These are phyloP conservation scores for Noctilio leporinus DNA, from an alignment of 2,113 vertebrate genomes.

Conservation along the genomic window DNA sequence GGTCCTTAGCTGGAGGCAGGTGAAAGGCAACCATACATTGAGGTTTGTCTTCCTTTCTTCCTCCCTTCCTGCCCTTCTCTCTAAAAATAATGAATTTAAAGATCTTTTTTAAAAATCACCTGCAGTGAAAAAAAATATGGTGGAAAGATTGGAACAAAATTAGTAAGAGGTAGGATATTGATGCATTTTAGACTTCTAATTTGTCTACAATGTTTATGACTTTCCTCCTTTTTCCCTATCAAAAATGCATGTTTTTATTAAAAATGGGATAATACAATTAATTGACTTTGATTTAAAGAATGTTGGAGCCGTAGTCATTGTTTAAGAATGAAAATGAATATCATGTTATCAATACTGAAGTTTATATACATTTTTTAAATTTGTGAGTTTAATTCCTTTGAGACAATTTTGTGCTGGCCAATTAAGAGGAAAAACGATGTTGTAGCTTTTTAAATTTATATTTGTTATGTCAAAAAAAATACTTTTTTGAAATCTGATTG, in stretches of 20 bases:
- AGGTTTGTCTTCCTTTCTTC: no score
- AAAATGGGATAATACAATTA: slow-evolving; percentile 1
- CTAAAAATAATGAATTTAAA: no score
- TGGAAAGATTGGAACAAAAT: neutral
- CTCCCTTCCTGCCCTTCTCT: no score
- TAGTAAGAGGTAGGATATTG: neutral
- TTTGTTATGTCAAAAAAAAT: neutral
- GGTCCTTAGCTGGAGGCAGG: no score
- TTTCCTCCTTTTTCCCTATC: slow-evolving; percentile 8
- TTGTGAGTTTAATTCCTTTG: neutral
- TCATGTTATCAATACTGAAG: slow-evolving; percentile 29
- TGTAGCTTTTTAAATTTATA: neutral
- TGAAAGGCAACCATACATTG: no score
- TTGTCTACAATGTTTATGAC: neutral
- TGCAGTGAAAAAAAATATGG: no score
- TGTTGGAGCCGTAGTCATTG: neutral
- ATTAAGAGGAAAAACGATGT: neutral
- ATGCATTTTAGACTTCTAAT: neutral
- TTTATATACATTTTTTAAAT: slow-evolving; percentile 15
- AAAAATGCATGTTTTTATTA: slow-evolving; percentile 46
- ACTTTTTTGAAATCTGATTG: neutral
- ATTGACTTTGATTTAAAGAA: slow-evolving; percentile 29
- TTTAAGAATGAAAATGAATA: slow-evolving; percentile 53
- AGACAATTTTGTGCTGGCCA: neutral
- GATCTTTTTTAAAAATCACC: no score